A percentile compares a stretch with the other conserved stretches of the same genome.
Evolutionary conservation across 2,888 invertebrate species (phyloP).

Genomic region (Drosophila melanosoma): DNA sequence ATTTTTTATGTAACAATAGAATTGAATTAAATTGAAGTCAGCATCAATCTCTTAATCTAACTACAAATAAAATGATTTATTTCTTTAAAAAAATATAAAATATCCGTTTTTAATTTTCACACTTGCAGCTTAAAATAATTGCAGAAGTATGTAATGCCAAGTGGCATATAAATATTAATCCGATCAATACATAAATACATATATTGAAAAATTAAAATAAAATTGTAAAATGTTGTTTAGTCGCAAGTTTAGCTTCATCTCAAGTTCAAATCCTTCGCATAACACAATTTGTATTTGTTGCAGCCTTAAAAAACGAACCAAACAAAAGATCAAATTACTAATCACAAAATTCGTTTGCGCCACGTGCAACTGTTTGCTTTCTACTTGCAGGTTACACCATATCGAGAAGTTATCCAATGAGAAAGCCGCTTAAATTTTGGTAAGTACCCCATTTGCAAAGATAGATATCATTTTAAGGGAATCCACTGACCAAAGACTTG

Average conservation of each 20-base stretch:
- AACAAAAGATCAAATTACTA: slow-evolving; percentile 68
- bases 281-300: slow-evolving; percentile 27
- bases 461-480: slow-evolving; percentile 33
- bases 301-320: slow-evolving; percentile 57
- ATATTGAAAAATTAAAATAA: background rate
- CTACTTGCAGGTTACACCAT: slow-evolving; percentile 84
- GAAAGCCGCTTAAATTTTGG: slow-evolving; percentile 84
- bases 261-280: background rate
- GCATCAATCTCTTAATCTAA: too few species aligned
- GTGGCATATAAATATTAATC: slow-evolving; percentile 52
- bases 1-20: background rate
- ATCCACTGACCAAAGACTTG: slow-evolving; percentile 21
- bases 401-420: slow-evolving; percentile 85
- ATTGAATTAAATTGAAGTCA: background rate
- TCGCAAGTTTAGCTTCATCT: slow-evolving; percentile 4
- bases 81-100: background rate
- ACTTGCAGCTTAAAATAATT: slow-evolving; percentile 59
- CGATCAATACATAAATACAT: slow-evolving; percentile 24
- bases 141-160: slow-evolving; percentile 2
- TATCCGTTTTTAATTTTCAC: background rate
- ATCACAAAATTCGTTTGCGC: slow-evolving; percentile 77
- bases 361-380: slow-evolving; percentile 74
- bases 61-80: background rate
- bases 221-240: background rate
- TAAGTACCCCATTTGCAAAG: slow-evolving; percentile 62